Base-by-base conservation (phyloP, 1,140 invertebrate genomes). In the Hyphantria cunea region DNA sequence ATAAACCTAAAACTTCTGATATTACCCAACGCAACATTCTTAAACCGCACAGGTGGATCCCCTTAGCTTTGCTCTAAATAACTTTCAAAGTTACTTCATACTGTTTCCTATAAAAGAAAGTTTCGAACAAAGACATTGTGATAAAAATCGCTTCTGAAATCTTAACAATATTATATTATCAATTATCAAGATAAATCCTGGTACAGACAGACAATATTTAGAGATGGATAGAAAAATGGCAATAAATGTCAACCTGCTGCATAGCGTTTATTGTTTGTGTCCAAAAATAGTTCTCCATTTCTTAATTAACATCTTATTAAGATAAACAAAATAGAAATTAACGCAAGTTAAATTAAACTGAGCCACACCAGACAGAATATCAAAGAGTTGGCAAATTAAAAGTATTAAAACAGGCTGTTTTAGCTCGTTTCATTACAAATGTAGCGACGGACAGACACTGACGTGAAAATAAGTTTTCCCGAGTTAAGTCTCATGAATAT, bases 401-500 rank as follows among this genome's bases (percentile, higher is more conserved):
- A 71, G 64, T 74, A 79, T 76, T 72, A 73, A 70, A 74, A 72
- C 70, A 70, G 66, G 70, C 65, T 72, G 72, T 77, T 76, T 70
- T 73, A 76, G 76, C 74, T 65, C 75, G 70, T 75, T 79, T 77
- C 73, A 77, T 84, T 81, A 81, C 78, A 78, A 80, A 77, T 77
- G 68, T 76, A 77, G 72, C 74, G 70, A 80, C 72, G 67, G 77
- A 78, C 77, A 74, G 73, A 76, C 73, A 77, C 74, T 83, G 82
- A 76, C 76, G 78, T 78, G 74, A 69, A 84, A 84, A 83, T 83
- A 83, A 83, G 71, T 83, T 86, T 80, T 72, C 67, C 62, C 66
- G 68, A 85, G 82, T 83, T 84, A 86, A 79, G 72, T 61, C 80
- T 81, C 80, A 86, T 86, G 83, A 86, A 84, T 86, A 86, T 86